Conservation (phyloP, 1,140 invertebrate genomes). For the Chrysoperla carnea region DNA sequence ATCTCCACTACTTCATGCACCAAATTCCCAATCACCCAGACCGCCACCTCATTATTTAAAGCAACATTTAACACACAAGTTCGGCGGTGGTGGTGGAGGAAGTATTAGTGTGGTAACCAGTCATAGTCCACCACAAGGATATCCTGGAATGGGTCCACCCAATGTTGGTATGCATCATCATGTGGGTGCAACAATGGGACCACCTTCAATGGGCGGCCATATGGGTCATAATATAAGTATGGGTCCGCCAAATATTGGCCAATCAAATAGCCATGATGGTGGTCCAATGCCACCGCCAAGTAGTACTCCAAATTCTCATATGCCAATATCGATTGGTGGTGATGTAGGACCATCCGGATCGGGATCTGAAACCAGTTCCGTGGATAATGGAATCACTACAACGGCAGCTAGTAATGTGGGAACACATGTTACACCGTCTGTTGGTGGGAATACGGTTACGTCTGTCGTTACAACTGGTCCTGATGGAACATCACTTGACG, state of each 20-base stretch:
- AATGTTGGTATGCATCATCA: conserved; percentile 7
- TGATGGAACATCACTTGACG: conserved; percentile 70
- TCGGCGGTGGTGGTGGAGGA: conserved; percentile 27
- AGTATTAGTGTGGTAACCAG: conserved; percentile 33
- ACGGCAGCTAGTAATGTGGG: conserved; percentile 26
- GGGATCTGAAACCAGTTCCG: conserved; percentile 27
- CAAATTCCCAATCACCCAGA: conserved; percentile 20
- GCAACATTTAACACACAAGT: conserved; percentile 47
- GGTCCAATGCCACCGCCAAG: conserved; percentile 38
- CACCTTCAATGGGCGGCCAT: conserved; percentile 22
- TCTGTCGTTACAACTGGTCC: conserved; percentile 73
- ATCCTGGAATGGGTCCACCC: conserved; percentile 36
- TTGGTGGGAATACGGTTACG: conserved; percentile 46
- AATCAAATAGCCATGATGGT: conserved; percentile 26
- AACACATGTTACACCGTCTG: conserved; percentile 16
- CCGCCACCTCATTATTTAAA: conserved; percentile 39
- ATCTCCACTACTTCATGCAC: conserved; percentile 16
- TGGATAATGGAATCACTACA: conserved; percentile 37
- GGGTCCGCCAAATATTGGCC: conserved; percentile 28
- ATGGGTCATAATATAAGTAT: conserved; percentile 20
- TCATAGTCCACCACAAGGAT: conserved; percentile 32
- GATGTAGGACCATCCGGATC: conserved; percentile 20
- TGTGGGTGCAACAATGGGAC: conserved; percentile 24
- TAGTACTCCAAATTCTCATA: conserved; percentile 37
- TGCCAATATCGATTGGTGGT: conserved; percentile 15